These are phyloP conservation scores for Gyps fulvus DNA, from an alignment of 2,113 vertebrate genomes.

Conservation along the genomic window DNA sequence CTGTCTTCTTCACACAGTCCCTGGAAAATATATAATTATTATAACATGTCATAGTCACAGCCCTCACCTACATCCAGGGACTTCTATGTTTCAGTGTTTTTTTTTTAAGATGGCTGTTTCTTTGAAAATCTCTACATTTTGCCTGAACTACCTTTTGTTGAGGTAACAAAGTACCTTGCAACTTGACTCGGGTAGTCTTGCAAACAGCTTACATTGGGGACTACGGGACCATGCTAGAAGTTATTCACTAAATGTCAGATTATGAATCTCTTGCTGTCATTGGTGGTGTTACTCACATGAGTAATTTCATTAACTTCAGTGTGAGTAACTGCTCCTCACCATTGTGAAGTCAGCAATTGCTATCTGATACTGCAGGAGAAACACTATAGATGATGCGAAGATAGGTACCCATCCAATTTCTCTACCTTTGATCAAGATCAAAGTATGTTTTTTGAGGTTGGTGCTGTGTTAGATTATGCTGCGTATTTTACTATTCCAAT, in stretches of 20 bases:
- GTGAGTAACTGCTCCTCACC: background rate
- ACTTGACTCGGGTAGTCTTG: background rate
- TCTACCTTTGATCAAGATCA: conserved; percentile 62
- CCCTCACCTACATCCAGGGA: background rate
- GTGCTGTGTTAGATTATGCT: background rate
- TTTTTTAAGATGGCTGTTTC: background rate
- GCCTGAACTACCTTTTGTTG: background rate
- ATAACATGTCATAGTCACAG: background rate
- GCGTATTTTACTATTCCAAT: conserved; percentile 6
- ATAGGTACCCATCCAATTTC: background rate
- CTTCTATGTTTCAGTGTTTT: background rate
- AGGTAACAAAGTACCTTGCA: background rate
- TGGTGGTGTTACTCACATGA: background rate
- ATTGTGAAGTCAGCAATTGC: background rate
- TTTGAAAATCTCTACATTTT: background rate
- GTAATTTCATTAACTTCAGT: background rate
- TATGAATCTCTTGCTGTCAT: background rate
- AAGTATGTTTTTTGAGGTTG: conserved; percentile 17
- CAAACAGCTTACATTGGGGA: background rate
- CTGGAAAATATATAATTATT: background rate
- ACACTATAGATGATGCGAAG: background rate
- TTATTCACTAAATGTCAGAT: background rate
- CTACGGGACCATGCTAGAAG: background rate
- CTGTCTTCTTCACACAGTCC: background rate
- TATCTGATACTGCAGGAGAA: background rate